Base-by-base conservation (phyloP, 2,113 vertebrate species). In the Peromyscus maniculatus region DNA sequence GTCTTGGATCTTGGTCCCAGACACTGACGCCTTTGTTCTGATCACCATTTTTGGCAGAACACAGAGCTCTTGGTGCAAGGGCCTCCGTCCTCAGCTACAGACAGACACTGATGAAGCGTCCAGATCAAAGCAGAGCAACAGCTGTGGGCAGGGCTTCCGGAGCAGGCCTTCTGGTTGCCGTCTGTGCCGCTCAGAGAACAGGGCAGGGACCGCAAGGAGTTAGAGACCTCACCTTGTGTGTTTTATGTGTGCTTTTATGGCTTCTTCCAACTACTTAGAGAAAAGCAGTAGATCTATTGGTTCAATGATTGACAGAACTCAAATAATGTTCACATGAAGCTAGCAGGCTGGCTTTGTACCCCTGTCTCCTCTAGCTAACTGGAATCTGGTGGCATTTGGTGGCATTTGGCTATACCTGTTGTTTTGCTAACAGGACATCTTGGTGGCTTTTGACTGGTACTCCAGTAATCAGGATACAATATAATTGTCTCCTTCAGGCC, bases 201-300 rank as follows among this genome's bases (percentile, higher is more conserved):
- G 33, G 36, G 43, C 46, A 15, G 69, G 75, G n/a, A 31, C 36
- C 62, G 3, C 16, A 8, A 69, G 64, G 43, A 12, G 28, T n/a
- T 21, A 19, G 0, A n/a, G 43, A 2, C n/a, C 12, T 87, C 80
- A 33, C 4, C 64, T 55, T 67, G 69, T 71, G 80, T 66, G 22
- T 93, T 92, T 89, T 87, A 78, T 49, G 62, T 84, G 26, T 92
- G 36, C 89, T 97, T 97, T 96, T 95, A 94, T 52, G 0, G 79
- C 87, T 80, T 92, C 39, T 87, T 91, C 57, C 15, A 52, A 43
- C 36, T 88, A 43, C 77, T 82, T 75, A 21, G 79, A 87, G 97
- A 93, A 96, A 95, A 89, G 88, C 88, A 91, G 84, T 91, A 96
- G 67, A 74, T 96, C 94, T 93, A 31, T 93, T 59, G 89, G 96